Evolutionary conservation across 2,113 vertebrate genomes (phyloP), one percentile per base, ranked within the genome.

Genomic region (Dicentrarchus labrax): DNA sequence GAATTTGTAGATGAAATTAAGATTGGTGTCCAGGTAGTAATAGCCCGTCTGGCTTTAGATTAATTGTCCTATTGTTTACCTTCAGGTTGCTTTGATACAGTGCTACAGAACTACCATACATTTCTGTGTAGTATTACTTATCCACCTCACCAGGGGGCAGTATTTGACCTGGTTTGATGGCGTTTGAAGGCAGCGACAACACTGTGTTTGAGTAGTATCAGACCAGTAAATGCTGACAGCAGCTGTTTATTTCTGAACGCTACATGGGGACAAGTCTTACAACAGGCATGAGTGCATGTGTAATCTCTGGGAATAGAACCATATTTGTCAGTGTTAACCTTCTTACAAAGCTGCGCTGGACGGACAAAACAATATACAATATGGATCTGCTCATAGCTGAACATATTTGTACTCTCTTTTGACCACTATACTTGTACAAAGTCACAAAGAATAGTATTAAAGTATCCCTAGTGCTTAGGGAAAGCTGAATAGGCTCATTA

Each of bases 101-200:
- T 0, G 4, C 21, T 16, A 50, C 10, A 51, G 41, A 47, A 39
- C 22, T 47, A 43, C 5, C 7, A 2, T 30, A 30, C 2, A 4
- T 1, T 8, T 38, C 15, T 9, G 15, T 16, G 22, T 13, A 3
- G 60, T 80, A 59, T 30, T 72, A 60, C 6, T 62, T 19, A 22
- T 50, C 8, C 5, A 5, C 16, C 17, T 69, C 94, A 93, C 69
- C 72, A 92, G 94, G 89, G 93, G 93, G 85, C 93, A 93, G 88
- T 89, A 21, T 84, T 87, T 70, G 30, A 82, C 76, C 62, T 79
- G n/a, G 8, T 77, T 72, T 80, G 39, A 15, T 17, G 48, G 8
- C 0, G 6, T 62, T 22, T 64, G 16, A 56, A 15, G 5, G 30
- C 19, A 70, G 70, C 2, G 13, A 24, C 2, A 47, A 5, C 13